phyloP scores from a whole-genome alignment of 2,113 vertebrate species.

The Cepphus grylle region DNA sequence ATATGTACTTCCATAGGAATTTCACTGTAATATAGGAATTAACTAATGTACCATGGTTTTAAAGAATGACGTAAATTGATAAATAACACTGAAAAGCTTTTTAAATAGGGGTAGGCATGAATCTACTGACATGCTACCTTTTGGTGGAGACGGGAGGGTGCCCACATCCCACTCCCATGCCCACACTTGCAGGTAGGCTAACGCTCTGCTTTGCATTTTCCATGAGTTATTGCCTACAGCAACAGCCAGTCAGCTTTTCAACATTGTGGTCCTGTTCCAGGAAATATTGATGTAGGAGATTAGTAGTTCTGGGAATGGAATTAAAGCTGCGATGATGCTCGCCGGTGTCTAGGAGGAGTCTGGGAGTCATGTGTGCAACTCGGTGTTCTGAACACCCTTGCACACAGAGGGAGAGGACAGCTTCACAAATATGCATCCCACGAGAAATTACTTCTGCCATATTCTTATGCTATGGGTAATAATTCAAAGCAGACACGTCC shows the following conservation, averaged over 20 bases:
- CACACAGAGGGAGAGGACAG: fast-evolving
- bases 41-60: constrained; percentile 53
- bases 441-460: neutral
- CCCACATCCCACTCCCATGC: constrained; percentile 25
- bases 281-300: constrained; percentile 62
- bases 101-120: constrained; percentile 37
- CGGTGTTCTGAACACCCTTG: neutral
- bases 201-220: constrained; percentile 8
- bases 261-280: constrained; percentile 66
- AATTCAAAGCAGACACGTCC: neutral
- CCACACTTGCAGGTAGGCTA: constrained; percentile 17
- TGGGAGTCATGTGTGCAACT: neutral
- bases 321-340: constrained; percentile 35
- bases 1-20: constrained; percentile 68
- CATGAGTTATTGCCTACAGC: constrained; percentile 46
- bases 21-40: constrained; percentile 66
- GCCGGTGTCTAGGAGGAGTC: neutral
- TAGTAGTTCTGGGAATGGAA: constrained; percentile 73
- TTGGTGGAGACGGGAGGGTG: neutral
- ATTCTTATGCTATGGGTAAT: neutral
- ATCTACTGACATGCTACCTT: neutral
- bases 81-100: constrained; percentile 64
- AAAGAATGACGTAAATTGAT: constrained; percentile 50
- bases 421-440: neutral
- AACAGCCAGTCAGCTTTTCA: constrained; percentile 54